phyloP scores from a whole-genome alignment of 2,888 invertebrate species.

The Drosophila koepferae region DNA sequence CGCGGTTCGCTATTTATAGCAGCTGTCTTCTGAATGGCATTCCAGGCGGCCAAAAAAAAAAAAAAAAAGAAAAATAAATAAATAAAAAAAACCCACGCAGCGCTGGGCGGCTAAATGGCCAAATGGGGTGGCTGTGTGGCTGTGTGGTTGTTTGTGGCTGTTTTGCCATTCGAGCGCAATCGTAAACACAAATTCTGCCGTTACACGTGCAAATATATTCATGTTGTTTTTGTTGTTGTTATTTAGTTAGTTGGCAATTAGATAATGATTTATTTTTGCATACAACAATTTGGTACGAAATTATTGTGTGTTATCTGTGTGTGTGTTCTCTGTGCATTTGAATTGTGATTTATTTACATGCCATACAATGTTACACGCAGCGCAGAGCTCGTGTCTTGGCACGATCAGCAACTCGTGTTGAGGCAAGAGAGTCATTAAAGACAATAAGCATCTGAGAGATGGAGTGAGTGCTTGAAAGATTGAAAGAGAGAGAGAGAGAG shows the following conservation, averaged over 20 bases:
- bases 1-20: conserved; percentile 63
- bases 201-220: conserved; percentile 71
- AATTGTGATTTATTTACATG: conserved; percentile 68
- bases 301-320: conserved; percentile 23
- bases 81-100: conserved; percentile 39
- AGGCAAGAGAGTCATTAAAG: background rate
- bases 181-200: conserved; percentile 66
- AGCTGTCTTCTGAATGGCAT: conserved; percentile 67
- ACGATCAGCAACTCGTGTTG: conserved; percentile 1
- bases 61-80: too few species aligned
- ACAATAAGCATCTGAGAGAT: background rate
- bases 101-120: conserved; percentile 10
- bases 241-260: conserved; percentile 66
- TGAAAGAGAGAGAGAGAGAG: background rate
- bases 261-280: conserved; percentile 77
- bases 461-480: background rate
- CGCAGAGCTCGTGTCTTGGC: conserved; percentile 19
- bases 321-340: conserved; percentile 30
- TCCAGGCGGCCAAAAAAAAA: conserved; percentile 36
- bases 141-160: background rate
- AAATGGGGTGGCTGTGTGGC: conserved; percentile 4
- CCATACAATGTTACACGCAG: conserved; percentile 30
- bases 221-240: conserved; percentile 51
- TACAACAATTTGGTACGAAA: conserved; percentile 42
- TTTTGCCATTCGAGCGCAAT: conserved; percentile 42